Conservation (phyloP, 1,140 invertebrate species). For the Aphis craccivora region DNA sequence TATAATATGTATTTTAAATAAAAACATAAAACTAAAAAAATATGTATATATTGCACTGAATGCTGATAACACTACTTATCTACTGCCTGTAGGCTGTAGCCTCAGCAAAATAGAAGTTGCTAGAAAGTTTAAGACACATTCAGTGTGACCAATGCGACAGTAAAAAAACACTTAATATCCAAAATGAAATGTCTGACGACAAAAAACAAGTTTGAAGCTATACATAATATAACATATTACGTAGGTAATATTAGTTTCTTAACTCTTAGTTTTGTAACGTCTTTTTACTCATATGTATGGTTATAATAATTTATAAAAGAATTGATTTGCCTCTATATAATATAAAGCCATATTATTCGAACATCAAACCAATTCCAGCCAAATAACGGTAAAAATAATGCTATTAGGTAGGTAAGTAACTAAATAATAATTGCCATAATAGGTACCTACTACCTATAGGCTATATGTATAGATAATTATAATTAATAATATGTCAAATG, state of each 20-base stretch:
- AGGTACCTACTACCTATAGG: neutral
- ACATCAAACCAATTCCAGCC: too few species aligned
- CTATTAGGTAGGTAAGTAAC: neutral
- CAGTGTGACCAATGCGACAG: conserved; percentile 35
- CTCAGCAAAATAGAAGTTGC: neutral
- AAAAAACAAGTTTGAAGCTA: neutral
- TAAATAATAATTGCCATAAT: neutral
- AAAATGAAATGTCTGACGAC: neutral
- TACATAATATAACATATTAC: too few species aligned
- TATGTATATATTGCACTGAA: conserved; percentile 17
- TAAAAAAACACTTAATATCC: neutral
- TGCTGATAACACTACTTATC: conserved; percentile 36
- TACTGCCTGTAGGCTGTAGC: neutral
- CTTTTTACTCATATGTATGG: neutral
- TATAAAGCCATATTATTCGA: neutral
- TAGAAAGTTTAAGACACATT: conserved; percentile 2
- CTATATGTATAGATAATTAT: too few species aligned
- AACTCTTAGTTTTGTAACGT: neutral
- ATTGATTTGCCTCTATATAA: neutral
- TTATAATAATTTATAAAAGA: neutral
- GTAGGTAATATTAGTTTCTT: neutral
- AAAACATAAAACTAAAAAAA: conserved; percentile 20
- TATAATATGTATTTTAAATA: neutral
- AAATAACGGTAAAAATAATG: neutral
- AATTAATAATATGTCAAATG: too few species aligned